Evolutionary conservation across 2,113 vertebrate species (phyloP).

Genomic region (Leptocoma aspasia): DNA sequence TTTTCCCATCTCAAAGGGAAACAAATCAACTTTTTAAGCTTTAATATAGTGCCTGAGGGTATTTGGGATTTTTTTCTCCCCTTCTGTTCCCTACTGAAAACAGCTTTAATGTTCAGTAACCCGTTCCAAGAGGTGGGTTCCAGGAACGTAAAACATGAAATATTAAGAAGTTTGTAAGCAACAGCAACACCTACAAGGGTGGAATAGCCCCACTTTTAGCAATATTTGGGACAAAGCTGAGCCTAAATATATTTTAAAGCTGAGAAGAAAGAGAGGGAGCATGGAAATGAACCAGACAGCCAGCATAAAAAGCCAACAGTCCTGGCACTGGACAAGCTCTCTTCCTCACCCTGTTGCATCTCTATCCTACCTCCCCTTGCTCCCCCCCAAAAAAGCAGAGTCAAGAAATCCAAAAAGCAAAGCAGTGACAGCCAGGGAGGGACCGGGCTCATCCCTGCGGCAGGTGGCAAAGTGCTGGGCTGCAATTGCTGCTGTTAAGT

Average conservation of each 20-base stretch:
- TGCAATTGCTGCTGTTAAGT: not conserved
- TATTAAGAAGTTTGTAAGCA: not conserved
- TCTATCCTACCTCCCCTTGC: too few species aligned
- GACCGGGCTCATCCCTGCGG: not conserved
- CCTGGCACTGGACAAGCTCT: not conserved
- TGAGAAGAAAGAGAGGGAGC: accelerated
- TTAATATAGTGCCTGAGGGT: not conserved
- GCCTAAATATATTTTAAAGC: not conserved
- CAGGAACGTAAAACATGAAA: not conserved
- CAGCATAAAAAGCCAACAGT: not conserved
- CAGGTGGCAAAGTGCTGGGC: conserved; percentile 11
- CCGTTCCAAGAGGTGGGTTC: not conserved
- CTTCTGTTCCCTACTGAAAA: not conserved
- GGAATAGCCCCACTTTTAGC: not conserved
- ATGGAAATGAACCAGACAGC: not conserved
- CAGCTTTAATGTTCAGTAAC: not conserved
- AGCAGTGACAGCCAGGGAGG: not conserved
- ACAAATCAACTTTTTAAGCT: not conserved
- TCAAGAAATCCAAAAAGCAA: accelerated
- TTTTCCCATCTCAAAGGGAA: not conserved
- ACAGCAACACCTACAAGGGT: not conserved
- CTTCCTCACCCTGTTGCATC: not conserved
- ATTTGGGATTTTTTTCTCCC: not conserved
- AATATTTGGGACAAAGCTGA: not conserved
- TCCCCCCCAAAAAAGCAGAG: not conserved